Conservation (phyloP, 2,888 invertebrate species). For the Rotaria socialis region DNA sequence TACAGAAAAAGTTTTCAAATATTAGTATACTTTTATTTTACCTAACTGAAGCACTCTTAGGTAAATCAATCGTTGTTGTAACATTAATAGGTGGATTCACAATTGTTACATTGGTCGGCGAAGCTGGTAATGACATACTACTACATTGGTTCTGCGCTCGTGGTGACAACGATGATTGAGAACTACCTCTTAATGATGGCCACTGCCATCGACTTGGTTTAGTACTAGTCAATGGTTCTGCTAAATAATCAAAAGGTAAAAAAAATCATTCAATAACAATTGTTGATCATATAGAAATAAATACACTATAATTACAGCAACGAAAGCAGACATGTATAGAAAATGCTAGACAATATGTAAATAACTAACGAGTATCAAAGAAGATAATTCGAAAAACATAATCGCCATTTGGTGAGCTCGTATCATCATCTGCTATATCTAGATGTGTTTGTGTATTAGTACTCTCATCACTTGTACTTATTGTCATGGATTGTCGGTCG, state of each 20-base stretch:
- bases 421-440: slow-evolving; percentile 15
- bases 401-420: slow-evolving; percentile 55
- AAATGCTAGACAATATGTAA: no score
- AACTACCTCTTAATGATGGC: neutral
- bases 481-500: neutral
- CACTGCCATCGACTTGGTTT: neutral
- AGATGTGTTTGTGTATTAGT: slow-evolving; percentile 59
- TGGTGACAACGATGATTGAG: neutral
- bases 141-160: neutral
- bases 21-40: neutral
- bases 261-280: neutral
- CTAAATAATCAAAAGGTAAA: neutral
- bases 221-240: neutral
- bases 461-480: neutral
- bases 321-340: neutral
- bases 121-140: neutral
- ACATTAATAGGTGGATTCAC: neutral
- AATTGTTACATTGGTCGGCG: neutral
- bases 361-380: slow-evolving; percentile 47
- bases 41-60: slow-evolving; percentile 13
- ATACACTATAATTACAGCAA: neutral
- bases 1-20: no score
- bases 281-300: neutral
- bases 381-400: slow-evolving; percentile 81
- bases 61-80: neutral